Conservation (phyloP, 2,113 vertebrate species). For the Lophochroa leadbeateri region DNA sequence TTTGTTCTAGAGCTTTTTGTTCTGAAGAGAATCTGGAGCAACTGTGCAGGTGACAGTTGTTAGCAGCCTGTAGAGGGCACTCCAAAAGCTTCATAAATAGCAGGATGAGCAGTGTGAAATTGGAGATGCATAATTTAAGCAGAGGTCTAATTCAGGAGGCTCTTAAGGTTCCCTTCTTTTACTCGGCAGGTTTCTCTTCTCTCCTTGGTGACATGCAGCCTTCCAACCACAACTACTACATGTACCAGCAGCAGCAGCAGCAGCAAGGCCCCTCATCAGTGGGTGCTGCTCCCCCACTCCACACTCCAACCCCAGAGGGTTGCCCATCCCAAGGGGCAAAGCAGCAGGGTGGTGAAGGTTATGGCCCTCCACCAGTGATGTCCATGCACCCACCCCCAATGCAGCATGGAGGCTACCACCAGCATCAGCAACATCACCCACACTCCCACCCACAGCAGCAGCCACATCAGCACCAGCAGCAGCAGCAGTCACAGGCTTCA, state of each 20-base stretch:
- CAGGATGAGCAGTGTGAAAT: background rate
- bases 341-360: constrained; percentile 71
- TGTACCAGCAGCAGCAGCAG: constrained; percentile 78
- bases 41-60: background rate
- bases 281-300: constrained; percentile 79
- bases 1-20: background rate
- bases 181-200: constrained; percentile 74
- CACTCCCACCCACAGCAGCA: constrained; percentile 76
- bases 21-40: background rate
- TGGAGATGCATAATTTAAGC: background rate
- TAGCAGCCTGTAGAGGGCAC: constrained; percentile 33
- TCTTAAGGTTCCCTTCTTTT: background rate
- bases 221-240: constrained; percentile 82
- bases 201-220: constrained; percentile 80
- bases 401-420: constrained; percentile 78
- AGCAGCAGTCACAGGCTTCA: constrained; percentile 74
- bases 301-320: constrained; percentile 86
- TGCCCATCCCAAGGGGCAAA: constrained; percentile 76
- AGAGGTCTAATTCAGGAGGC: background rate
- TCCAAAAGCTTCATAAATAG: background rate
- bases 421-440: constrained; percentile 75
- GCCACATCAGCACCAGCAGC: constrained; percentile 62
- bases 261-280: constrained; percentile 71
- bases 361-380: constrained; percentile 75
- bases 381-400: constrained; percentile 75